Evolutionary conservation across 2,113 vertebrate genomes (phyloP), one percentile per base, ranked within the genome.

Genomic region (Carettochelys insculpta): DNA sequence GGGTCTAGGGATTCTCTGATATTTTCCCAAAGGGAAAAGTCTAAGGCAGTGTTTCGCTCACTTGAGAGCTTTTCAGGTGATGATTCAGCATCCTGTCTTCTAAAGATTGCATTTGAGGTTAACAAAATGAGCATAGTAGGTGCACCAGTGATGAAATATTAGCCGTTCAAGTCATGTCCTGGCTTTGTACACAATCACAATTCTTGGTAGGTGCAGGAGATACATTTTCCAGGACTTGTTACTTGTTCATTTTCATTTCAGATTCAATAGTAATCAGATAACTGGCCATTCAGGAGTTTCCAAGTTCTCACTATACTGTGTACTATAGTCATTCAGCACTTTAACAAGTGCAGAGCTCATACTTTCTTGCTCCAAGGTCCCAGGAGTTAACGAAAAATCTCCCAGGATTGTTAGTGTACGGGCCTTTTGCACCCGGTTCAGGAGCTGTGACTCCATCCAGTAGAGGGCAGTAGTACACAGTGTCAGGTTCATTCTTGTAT

Each of bases 11-110:
- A 93, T 65, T 78, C 88, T 68, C 80, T 75, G 91, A 87, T 91
- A 90, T 91, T 83, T 92, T 92, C 80, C 87, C 77, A 88, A 93
- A 88, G 95, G 71, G 77, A 95, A 96, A 94, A 96, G 86, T 86
- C 90, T 92, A 83, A 86, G 88, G 58, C 53, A 47, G 77, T 51
- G 43, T 80, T 88, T 90, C 80, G 53, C 53, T 47, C 73, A 22
- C 86, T 65, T 56, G 93, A n/a, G 88, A 61, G 93, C 90, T 80
- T 82, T 90, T 90, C 52, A 88, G 85, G 93, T 92, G 50, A 83
- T 0, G 1, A 31, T 31, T 82, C 90, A 80, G 79, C 75, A 34
- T 68, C 79, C 61, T 87, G 45, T 38, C 19, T 34, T 87, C 38
- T 43, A 73, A 41, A 73, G 68, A 43, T 43, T 11, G 43, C 27